Percentiles rank a stretch among this genome's conserved stretches.
Evolutionary conservation across 2,888 invertebrate species (phyloP).

Genomic region (Machimus atricapillus): DNA sequence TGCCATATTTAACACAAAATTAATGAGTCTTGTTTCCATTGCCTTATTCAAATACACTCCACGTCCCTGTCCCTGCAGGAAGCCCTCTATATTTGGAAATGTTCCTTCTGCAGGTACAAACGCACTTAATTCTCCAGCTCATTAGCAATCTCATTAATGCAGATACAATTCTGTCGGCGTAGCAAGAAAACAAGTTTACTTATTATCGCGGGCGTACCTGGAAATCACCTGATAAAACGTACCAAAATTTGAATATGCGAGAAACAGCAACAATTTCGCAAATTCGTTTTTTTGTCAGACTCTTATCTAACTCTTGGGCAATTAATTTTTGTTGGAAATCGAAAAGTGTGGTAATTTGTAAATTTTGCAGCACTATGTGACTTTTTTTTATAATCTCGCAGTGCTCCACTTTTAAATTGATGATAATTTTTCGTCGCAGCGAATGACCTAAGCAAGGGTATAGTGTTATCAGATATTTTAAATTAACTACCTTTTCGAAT

Average conservation of each 20-base stretch:
- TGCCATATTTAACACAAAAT: neutral
- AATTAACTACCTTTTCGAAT: neutral
- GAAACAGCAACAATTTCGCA: neutral
- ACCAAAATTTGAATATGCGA: neutral
- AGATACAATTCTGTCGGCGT: neutral
- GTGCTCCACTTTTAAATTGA: neutral
- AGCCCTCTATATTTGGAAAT: neutral
- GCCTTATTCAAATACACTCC: neutral
- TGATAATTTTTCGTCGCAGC: neutral
- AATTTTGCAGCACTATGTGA: neutral
- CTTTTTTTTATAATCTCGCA: neutral
- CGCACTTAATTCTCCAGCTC: neutral
- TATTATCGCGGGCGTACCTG: neutral
- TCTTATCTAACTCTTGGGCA: neutral
- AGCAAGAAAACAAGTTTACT: neutral
- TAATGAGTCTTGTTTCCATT: neutral
- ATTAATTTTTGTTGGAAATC: neutral
- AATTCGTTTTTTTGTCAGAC: neutral
- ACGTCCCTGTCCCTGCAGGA: neutral
- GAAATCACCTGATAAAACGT: neutral
- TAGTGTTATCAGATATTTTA: neutral
- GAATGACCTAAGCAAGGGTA: neutral
- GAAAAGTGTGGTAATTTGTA: neutral
- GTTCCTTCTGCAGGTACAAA: neutral
- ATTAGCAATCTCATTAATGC: neutral